These are phyloP conservation scores for Spilogale gracilis DNA, from an alignment of 2,113 vertebrate species.

Conservation along the genomic window DNA sequence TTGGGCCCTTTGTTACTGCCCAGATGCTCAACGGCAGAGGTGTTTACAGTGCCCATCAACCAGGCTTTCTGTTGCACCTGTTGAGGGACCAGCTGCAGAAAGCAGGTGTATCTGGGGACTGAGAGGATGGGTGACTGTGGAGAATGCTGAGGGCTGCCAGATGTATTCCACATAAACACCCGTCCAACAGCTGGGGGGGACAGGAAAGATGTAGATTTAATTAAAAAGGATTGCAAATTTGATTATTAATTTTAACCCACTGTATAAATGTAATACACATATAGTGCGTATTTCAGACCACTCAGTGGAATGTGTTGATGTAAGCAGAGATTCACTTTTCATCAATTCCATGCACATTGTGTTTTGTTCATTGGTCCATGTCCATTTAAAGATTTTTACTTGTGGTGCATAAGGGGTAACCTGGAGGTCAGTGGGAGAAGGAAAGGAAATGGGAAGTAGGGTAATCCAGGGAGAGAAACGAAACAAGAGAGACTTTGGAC, in stretches of 20 bases:
- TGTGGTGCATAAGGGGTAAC: too few relatives aligned
- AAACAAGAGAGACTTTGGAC: too few relatives aligned
- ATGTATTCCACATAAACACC: constrained; percentile 67
- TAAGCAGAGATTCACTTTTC: constrained; percentile 60
- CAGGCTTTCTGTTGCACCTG: constrained; percentile 80
- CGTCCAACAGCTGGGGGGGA: constrained; percentile 72
- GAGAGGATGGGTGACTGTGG: constrained; percentile 69
- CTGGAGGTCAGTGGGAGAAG: too few relatives aligned
- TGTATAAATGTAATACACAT: constrained; percentile 54
- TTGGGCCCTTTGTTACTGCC: constrained; percentile 65
- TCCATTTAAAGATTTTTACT: not conserved
- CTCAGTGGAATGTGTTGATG: constrained; percentile 57
- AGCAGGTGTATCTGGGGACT: constrained; percentile 80
- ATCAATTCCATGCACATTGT: constrained; percentile 46
- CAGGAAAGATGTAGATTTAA: constrained; percentile 77
- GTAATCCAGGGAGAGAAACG: too few relatives aligned
- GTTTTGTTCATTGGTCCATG: constrained; percentile 33
- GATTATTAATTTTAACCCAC: constrained; percentile 75
- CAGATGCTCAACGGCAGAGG: constrained; percentile 70
- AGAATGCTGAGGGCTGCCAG: constrained; percentile 77
- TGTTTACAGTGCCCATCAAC: constrained; percentile 77
- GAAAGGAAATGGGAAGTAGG: too few relatives aligned
- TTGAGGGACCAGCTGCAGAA: constrained; percentile 77
- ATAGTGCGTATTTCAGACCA: constrained; percentile 50
- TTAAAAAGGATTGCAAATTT: constrained; percentile 77